Base-by-base conservation (phyloP, 92 coral and sea anemone genomes). In the Parazoanthus atlanticus region DNA sequence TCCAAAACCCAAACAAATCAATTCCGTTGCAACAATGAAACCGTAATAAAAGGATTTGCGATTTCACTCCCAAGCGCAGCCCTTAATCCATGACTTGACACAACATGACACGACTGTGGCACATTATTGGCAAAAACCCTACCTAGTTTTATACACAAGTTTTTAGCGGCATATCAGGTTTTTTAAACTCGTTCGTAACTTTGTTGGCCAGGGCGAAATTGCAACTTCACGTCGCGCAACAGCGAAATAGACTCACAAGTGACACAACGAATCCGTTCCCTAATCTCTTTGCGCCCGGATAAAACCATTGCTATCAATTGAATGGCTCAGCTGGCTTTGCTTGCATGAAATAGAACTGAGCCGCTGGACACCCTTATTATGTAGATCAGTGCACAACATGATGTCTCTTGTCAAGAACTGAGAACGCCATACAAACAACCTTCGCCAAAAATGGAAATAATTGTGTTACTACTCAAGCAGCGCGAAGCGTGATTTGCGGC, bases 341-440 rank as follows among this genome's bases (percentile, higher is more conserved):
- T 70, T 6, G 36, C 78, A 84, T 70, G 78, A 84, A 43, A 84
- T 46, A 64, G n/a, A 46, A 70, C 36, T 7, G 41, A 70, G 10
- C 87, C 25, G 78, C 29, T 43, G 87, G 87, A 28, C 25, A 36
- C 79, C 78, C 87, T 84, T 84, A 74, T 84, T 84, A 84, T 84
- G 87, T 70, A 84, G 56, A 84, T 84, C 78, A 84, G 67, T 25
- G 58, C 87, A 15, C 87, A 23, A 84, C 87, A 30, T 70, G 87
- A 84, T 32, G 29, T 40, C 78, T 4, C 26, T 84, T 65, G 67
- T 46, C 87, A 84, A 29, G 58, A 28, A 70, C 25, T 69, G 65
- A 43, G 76, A 83, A 83, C 77, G 28, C 32, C 77, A 31, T 36
- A 70, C 86, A 84, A 70, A 84, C 41, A 70, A 71, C 38, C 61